Percentiles rank a stretch among this genome's conserved stretches.
Conservation (phyloP, 2,888 invertebrate species). For the Drosophila yooni region DNA sequence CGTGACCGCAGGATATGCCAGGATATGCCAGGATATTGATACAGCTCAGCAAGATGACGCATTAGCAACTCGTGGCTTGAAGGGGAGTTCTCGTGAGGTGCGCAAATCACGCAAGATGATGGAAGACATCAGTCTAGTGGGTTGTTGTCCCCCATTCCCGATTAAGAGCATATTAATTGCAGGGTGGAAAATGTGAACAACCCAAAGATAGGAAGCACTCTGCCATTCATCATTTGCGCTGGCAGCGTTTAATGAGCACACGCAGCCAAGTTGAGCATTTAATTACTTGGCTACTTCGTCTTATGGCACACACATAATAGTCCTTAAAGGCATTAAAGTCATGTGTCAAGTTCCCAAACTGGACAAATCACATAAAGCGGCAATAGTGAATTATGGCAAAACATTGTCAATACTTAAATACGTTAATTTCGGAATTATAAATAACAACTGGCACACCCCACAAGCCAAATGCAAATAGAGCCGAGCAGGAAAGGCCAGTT, state of each 20-base stretch:
- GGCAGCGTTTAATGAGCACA: conserved; percentile 55
- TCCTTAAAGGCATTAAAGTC: conserved; percentile 61
- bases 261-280: conserved; percentile 65
- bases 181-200: conserved; percentile 63
- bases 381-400: conserved; percentile 53
- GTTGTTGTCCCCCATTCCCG: conserved; percentile 52
- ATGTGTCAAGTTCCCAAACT: conserved; percentile 48
- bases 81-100: conserved; percentile 41
- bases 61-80: conserved; percentile 29
- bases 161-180: conserved; percentile 83
- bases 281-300: conserved; percentile 58
- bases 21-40: conserved; percentile 58
- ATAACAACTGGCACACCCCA: conserved; percentile 27
- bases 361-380: conserved; percentile 50
- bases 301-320: conserved; percentile 45
- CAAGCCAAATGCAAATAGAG: conserved; percentile 30
- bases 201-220: conserved; percentile 51
- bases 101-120: conserved; percentile 70
- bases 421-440: conserved; percentile 38
- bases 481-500: background rate
- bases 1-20: conserved; percentile 67
- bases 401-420: conserved; percentile 38
- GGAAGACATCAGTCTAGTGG: conserved; percentile 19
- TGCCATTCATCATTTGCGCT: conserved; percentile 66
- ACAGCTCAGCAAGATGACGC: conserved; percentile 51